phyloP scores from a whole-genome alignment of 2,888 invertebrate genomes.

The Nomada lathburiana region DNA sequence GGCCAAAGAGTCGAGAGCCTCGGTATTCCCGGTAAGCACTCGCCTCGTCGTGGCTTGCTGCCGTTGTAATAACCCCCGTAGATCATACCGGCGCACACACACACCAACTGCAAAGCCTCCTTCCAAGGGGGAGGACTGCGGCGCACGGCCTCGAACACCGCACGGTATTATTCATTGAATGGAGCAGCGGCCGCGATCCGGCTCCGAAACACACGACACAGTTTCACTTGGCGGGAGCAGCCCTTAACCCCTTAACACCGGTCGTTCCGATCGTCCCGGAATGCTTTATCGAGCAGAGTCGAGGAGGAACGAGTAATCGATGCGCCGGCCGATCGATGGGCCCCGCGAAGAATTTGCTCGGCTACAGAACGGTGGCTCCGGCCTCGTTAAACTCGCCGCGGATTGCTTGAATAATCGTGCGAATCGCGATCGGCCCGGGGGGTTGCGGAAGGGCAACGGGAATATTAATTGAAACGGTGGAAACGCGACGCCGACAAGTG shows the following conservation, averaged over 20 bases:
- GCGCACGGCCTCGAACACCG: slow-evolving; percentile 34
- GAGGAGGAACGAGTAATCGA: slow-evolving; percentile 38
- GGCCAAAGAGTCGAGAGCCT: slow-evolving; percentile 73
- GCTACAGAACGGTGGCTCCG: neutral
- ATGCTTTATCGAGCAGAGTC: slow-evolving; percentile 40
- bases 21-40: slow-evolving; percentile 71
- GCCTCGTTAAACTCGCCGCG: slow-evolving; percentile 1
- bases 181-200: slow-evolving; percentile 52
- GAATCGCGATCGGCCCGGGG: neutral
- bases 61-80: slow-evolving; percentile 80
- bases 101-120: slow-evolving; percentile 15
- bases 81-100: slow-evolving; percentile 74
- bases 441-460: too few relatives aligned
- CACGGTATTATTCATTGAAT: slow-evolving; percentile 64
- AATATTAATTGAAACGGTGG: too few relatives aligned
- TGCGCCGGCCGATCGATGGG: slow-evolving; percentile 7
- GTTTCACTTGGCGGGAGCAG: slow-evolving; percentile 57
- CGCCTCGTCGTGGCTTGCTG: slow-evolving; percentile 75
- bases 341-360: neutral
- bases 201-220: slow-evolving; percentile 58
- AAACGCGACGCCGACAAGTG: too few relatives aligned
- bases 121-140: neutral
- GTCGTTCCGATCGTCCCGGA: slow-evolving; percentile 39
- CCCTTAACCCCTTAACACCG: slow-evolving; percentile 64
- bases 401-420: slow-evolving; percentile 1